phyloP scores from a whole-genome alignment of 2,888 invertebrate species.

The Lochmaea capreae region DNA sequence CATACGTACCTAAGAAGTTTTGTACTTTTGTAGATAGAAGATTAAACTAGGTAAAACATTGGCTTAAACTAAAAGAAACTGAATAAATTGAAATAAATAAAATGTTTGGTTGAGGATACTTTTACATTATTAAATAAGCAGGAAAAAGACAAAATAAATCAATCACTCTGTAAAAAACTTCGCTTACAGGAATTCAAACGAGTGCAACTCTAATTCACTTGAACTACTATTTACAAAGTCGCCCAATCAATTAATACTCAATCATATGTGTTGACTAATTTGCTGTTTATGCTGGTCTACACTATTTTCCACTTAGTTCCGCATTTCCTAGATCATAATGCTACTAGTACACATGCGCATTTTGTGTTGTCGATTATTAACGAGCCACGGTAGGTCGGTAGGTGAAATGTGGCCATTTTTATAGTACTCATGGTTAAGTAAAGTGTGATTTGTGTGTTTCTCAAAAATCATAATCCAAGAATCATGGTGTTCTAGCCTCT shows the following conservation, averaged over 20 bases:
- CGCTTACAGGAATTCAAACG: neutral
- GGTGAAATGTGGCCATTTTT: constrained; percentile 37
- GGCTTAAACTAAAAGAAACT: no score
- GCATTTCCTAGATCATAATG: neutral
- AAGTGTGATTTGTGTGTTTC: constrained; percentile 65
- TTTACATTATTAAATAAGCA: no score
- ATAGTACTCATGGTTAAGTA: constrained; percentile 51
- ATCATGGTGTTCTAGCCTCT: constrained; percentile 82
- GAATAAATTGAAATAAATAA: no score
- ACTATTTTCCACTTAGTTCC: neutral
- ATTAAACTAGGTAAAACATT: no score
- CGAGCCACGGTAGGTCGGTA: neutral
- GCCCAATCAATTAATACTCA: neutral
- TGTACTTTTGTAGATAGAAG: no score
- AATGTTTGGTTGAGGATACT: no score
- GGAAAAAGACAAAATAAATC: no score
- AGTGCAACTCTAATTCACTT: neutral
- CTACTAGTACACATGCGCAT: constrained; percentile 19
- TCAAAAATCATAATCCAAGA: constrained; percentile 69
- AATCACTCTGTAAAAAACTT: neutral
- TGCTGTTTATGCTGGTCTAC: neutral
- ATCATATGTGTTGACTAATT: neutral
- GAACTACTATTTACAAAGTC: neutral
- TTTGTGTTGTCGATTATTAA: neutral
- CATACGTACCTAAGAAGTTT: no score